Percentiles rank a stretch among this genome's conserved stretches.
Evolutionary conservation across 2,797 vertebrate species (phyloP).

Genomic region (Argentina silus): DNA sequence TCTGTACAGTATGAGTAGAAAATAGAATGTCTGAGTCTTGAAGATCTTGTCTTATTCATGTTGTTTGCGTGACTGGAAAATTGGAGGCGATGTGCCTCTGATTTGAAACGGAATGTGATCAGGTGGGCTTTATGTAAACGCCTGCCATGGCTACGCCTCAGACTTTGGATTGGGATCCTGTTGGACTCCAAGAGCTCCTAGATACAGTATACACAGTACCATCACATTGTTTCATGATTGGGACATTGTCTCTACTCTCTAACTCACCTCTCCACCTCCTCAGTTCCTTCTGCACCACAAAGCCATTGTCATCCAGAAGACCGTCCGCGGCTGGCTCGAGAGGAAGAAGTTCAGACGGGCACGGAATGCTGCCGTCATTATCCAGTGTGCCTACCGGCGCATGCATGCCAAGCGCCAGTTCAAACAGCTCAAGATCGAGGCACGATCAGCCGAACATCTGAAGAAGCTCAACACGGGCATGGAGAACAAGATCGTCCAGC

Average conservation of each 20-base stretch:
- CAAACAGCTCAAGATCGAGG: constrained; percentile 89
- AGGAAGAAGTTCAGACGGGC: constrained; percentile 70
- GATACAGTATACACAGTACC: not conserved
- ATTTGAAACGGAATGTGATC: constrained; percentile 11
- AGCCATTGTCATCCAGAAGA: constrained; percentile 87
- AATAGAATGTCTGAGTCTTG: not conserved
- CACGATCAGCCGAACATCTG: constrained; percentile 84
- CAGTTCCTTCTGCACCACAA: constrained; percentile 91
- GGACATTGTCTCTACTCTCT: not conserved
- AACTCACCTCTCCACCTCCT: not conserved
- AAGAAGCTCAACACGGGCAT: constrained; percentile 94
- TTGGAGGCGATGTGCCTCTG: constrained; percentile 15
- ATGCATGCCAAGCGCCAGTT: constrained; percentile 79
- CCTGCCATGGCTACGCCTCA: not conserved
- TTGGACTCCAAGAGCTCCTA: not conserved
- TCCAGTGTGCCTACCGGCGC: constrained; percentile 88
- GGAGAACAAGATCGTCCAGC: constrained; percentile 98
- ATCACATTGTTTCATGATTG: not conserved
- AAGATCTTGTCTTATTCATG: not conserved
- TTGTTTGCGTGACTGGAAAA: not conserved
- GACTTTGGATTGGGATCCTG: constrained; percentile 26
- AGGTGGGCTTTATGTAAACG: not conserved
- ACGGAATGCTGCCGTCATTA: constrained; percentile 78
- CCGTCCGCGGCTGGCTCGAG: constrained; percentile 83
- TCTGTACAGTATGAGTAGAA: not conserved